phyloP scores from a whole-genome alignment of 2,888 invertebrate genomes.

The Lymantria monacha region DNA sequence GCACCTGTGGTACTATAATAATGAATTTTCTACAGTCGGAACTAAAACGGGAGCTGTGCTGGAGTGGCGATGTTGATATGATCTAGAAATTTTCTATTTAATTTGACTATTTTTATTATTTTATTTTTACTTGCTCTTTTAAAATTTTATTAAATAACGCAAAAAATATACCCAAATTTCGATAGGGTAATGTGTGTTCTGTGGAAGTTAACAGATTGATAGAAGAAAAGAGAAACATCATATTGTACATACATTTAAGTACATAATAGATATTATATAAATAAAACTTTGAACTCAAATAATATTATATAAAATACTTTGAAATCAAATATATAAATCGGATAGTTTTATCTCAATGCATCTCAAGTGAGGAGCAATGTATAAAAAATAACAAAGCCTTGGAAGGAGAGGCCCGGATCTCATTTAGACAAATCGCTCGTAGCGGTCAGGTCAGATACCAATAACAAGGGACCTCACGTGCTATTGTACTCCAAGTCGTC shows the following conservation, averaged over 20 bases:
- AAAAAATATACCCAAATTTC: too few species aligned
- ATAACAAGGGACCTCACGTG: constrained; percentile 76
- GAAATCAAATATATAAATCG: constrained; percentile 15
- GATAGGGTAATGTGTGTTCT: too few species aligned
- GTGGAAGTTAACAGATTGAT: too few species aligned
- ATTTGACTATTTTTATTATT: too few species aligned
- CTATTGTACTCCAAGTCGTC: constrained; percentile 77
- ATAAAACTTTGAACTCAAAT: too few species aligned
- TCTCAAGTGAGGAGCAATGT: constrained; percentile 36
- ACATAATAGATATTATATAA: too few species aligned
- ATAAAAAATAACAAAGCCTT: constrained; percentile 67
- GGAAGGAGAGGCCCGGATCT: constrained; percentile 73
- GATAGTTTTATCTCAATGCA: constrained; percentile 33
- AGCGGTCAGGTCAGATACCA: constrained; percentile 81
- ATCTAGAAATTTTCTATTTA: too few species aligned
- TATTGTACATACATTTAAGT: too few species aligned
- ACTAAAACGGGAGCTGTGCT: background rate
- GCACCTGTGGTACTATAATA: background rate
- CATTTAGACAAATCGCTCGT: constrained; percentile 81
- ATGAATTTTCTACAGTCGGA: background rate
- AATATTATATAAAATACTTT: constrained; percentile 12
- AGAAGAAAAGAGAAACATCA: too few species aligned
- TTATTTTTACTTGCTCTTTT: too few species aligned
- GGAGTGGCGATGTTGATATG: too few species aligned
- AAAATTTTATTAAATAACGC: too few species aligned